Evolutionary conservation across 23 tunicate genomes (phyloP).

Genomic region (Trididemnum miniatum): DNA sequence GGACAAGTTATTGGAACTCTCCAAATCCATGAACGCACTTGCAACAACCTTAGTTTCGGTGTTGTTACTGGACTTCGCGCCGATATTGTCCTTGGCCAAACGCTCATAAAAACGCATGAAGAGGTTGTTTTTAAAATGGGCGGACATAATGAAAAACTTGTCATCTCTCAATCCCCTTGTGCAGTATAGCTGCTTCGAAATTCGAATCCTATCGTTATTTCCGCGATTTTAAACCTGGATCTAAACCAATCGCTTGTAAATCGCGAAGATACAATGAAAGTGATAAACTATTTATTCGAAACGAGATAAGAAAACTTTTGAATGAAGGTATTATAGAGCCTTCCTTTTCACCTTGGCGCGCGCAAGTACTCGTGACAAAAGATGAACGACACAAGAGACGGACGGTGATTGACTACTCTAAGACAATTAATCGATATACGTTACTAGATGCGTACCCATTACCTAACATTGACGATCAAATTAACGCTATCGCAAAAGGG

Average conservation of each 20-base stretch:
- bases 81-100: constrained; percentile 7
- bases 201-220: background rate
- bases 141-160: background rate
- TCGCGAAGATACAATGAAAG: background rate
- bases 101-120: background rate
- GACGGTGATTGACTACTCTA: constrained; percentile 13
- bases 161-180: background rate
- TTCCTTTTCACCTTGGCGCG: constrained; percentile 26
- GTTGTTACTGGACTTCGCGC: background rate
- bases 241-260: background rate
- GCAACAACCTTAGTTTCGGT: no score
- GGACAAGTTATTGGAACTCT: no score
- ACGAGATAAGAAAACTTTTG: constrained; percentile 4
- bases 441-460: constrained; percentile 31
- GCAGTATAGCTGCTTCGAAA: background rate
- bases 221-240: background rate
- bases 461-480: constrained; percentile 6
- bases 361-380: constrained; percentile 20
- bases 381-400: constrained; percentile 18
- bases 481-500: constrained; percentile 1
- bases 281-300: background rate
- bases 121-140: background rate
- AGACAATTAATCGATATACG: constrained; percentile 6
- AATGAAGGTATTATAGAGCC: constrained; percentile 22
- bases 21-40: no score